A percentile compares a stretch with the other conserved stretches of the same genome.
These are phyloP conservation scores for Macrotrachela quadricornifera DNA, from an alignment of 1,140 invertebrate species.

Conservation along the genomic window DNA sequence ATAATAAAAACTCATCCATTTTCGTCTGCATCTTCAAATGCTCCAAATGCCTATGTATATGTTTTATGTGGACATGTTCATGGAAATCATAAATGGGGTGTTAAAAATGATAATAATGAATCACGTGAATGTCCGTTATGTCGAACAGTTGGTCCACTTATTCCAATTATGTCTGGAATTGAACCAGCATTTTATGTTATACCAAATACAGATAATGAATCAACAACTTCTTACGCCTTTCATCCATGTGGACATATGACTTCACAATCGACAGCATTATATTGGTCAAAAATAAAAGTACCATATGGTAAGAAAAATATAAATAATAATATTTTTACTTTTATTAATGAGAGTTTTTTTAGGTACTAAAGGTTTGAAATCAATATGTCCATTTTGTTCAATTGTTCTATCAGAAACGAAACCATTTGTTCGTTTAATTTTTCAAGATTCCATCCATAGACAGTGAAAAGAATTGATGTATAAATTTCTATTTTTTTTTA, in stretches of 20 bases:
- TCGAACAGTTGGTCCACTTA: constrained; percentile 42
- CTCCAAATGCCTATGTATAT: constrained; percentile 69
- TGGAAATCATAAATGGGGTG: constrained; percentile 36
- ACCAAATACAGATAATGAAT: too few relatives aligned
- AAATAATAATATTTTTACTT: too few relatives aligned
- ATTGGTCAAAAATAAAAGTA: constrained; percentile 21
- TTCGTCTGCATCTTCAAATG: not conserved
- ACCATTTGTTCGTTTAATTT: constrained; percentile 85
- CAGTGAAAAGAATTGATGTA: too few relatives aligned
- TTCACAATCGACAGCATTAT: constrained; percentile 90
- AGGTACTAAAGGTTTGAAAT: constrained; percentile 73
- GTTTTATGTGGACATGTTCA: constrained; percentile 94
- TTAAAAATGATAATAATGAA: constrained; percentile 13
- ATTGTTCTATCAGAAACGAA: constrained; percentile 57
- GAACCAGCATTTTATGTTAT: constrained; percentile 85
- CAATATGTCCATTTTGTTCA: constrained; percentile 94
- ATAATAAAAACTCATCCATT: constrained; percentile 34
- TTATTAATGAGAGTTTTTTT: too few relatives aligned
- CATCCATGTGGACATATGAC: constrained; percentile 98
- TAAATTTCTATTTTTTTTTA: too few relatives aligned
- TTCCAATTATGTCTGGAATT: constrained; percentile 69
- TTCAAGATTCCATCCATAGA: constrained; percentile 47
- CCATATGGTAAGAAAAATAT: constrained; percentile 26
- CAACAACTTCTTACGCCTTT: constrained; percentile 55
- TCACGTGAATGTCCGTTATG: constrained; percentile 72